Evolutionary conservation across 64 coral and sea anemone genomes (phyloP), one percentile per base, ranked within the genome.

Genomic region (Astreopora myriophthalma): DNA sequence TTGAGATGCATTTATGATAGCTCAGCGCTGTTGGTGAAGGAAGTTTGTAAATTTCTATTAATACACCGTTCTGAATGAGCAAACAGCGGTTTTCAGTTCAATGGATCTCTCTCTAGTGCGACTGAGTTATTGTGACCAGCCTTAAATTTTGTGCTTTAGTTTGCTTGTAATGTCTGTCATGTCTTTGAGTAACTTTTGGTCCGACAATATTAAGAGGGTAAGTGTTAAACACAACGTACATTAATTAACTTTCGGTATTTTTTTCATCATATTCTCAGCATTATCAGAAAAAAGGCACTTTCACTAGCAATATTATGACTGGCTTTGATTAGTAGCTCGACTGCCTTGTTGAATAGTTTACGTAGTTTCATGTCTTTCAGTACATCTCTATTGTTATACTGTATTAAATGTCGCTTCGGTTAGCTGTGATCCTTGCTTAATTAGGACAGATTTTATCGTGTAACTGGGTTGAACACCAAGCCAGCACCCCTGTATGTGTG

Each of bases 1-100:
- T 30, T 51, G 38, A 25, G 75, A 49, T n/a, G 20, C 75, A 58
- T 80, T n/a, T 33, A 29, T 80, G 48, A 80, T 80, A 80, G 20
- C 76, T 80, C 34, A 33, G 19, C 6, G 28, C 48, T 22, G 52
- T 80, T 30, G 34, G 17, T 0, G 26, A 80, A 79, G 76, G 20
- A n/a, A 34, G 28, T 20, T 8, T 19, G 16, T 1, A 34, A 3
- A 14, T 8, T 34, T 57, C 25, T 29, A 5, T 60, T 49, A 23
- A 30, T 32, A 10, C 12, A 14, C 28, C 26, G 23, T 33, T 33
- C 2, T 27, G n/a, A 70, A 17, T 13, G 28, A 70, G 5, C 23
- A 31, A 31, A 31, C 29, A 16, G 23, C 0, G 67, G 24, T 26
- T 66, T 66, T n/a, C 8, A 66, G 5, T 60, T 13, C 13, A 17